phyloP scores from a whole-genome alignment of 2,797 vertebrate species.

The Lutjanus argentimaculatus region DNA sequence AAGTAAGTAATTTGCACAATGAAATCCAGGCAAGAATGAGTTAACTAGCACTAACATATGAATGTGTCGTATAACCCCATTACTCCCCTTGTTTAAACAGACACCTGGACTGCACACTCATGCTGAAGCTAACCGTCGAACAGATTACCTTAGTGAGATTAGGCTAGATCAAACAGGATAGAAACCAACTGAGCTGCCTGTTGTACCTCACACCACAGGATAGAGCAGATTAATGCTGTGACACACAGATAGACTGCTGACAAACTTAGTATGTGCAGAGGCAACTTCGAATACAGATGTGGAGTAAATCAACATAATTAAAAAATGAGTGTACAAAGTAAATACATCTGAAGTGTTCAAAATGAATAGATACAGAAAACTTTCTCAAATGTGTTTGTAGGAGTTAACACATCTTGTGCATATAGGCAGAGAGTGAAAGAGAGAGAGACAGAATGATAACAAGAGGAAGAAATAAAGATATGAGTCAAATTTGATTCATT shows the following conservation, averaged over 20 bases:
- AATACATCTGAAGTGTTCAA: not conserved
- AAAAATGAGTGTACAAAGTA: slow-evolving; percentile 19
- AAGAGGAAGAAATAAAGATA: slow-evolving; percentile 2
- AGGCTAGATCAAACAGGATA: slow-evolving; percentile 58
- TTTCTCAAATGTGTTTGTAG: not conserved
- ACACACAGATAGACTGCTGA: slow-evolving; percentile 23
- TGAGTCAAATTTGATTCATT: slow-evolving; percentile 20
- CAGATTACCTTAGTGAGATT: slow-evolving; percentile 60
- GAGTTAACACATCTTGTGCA: not conserved
- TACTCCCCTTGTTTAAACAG: slow-evolving; percentile 13
- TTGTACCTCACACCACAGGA: slow-evolving; percentile 32
- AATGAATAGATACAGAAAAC: not conserved
- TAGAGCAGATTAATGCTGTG: slow-evolving; percentile 9
- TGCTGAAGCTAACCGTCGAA: slow-evolving; percentile 25
- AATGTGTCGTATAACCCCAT: slow-evolving; percentile 18
- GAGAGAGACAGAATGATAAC: not conserved
- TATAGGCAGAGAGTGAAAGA: not conserved
- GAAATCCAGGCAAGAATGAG: not conserved
- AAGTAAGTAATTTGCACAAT: not conserved
- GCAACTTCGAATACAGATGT: slow-evolving; percentile 20
- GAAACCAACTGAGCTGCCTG: slow-evolving; percentile 41
- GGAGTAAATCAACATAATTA: not conserved
- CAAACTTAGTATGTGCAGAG: slow-evolving; percentile 14
- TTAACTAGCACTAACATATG: slow-evolving; percentile 21
- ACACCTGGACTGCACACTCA: not conserved